Conservation (phyloP, 2,888 invertebrate genomes). For the Oscheius sp. region DNA sequence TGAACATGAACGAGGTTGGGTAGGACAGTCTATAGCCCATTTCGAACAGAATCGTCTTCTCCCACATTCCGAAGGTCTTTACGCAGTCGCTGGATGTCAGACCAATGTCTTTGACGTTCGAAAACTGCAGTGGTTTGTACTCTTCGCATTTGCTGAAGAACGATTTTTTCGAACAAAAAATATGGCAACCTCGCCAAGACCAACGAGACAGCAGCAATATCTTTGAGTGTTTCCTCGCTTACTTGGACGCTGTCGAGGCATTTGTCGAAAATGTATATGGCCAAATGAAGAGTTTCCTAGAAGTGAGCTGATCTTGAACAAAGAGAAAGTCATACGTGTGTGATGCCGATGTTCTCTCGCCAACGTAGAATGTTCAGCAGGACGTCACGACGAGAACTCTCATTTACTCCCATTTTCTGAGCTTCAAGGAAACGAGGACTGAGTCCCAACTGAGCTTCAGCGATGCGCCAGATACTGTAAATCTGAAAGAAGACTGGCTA, state of each 20-base stretch:
- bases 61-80: conserved; percentile 1
- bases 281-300: conserved; percentile 34
- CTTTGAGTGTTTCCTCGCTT: neutral
- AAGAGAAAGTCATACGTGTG: neutral
- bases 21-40: conserved; percentile 17
- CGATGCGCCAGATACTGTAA: conserved; percentile 10
- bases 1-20: conserved; percentile 30
- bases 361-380: neutral
- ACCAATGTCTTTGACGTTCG: conserved; percentile 6
- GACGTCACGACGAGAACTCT: conserved; percentile 2
- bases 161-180: neutral
- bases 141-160: conserved; percentile 31
- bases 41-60: conserved; percentile 11
- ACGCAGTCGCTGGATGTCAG: neutral
- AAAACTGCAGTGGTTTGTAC: conserved; percentile 21
- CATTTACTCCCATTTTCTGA: conserved; percentile 13
- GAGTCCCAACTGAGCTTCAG: conserved; percentile 7
- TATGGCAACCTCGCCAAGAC: conserved; percentile 22
- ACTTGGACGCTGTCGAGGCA: conserved; percentile 27
- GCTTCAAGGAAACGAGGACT: conserved; percentile 17
- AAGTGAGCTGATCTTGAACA: neutral
- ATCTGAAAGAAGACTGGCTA: neutral
- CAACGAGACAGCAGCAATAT: conserved; percentile 27
- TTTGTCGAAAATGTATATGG: conserved; percentile 28
- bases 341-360: conserved; percentile 5